Evolutionary conservation across 2,113 vertebrate genomes (phyloP).

Genomic region (Carassius gibelio): DNA sequence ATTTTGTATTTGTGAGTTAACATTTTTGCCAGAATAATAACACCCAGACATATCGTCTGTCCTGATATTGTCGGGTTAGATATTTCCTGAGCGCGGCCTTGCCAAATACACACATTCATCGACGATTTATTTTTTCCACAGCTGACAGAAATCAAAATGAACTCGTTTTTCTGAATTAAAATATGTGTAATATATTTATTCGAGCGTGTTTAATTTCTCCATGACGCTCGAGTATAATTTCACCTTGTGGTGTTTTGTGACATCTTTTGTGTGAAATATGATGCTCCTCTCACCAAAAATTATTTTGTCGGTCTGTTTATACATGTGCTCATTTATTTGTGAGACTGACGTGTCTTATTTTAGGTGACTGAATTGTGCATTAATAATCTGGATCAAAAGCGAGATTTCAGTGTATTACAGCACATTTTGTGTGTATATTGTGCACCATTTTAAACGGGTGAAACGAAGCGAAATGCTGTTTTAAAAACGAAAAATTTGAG

Average conservation of each 20-base stretch:
- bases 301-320: slow-evolving; percentile 1
- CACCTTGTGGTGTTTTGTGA: not conserved
- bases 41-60: not conserved
- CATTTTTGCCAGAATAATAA: not conserved
- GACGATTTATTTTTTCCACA: not conserved
- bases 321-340: slow-evolving; percentile 25
- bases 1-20: not conserved
- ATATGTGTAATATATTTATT: not conserved
- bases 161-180: not conserved
- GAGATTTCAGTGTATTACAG: not conserved
- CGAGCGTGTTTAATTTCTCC: slow-evolving; percentile 14
- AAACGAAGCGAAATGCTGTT: not conserved
- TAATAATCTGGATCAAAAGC: not conserved
- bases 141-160: not conserved
- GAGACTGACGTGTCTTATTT: not conserved
- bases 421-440: not conserved
- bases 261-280: slow-evolving; percentile 8
- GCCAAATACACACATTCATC: not conserved
- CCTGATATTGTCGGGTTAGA: not conserved
- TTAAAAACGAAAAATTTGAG: not conserved
- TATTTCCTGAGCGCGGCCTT: not conserved
- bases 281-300: slow-evolving; percentile 2
- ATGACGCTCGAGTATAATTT: not conserved
- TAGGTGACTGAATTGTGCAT: not conserved
- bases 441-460: not conserved